These are phyloP conservation scores for Triplophysa yarkandensis DNA, from an alignment of 2,797 vertebrate species.

Conservation along the genomic window DNA sequence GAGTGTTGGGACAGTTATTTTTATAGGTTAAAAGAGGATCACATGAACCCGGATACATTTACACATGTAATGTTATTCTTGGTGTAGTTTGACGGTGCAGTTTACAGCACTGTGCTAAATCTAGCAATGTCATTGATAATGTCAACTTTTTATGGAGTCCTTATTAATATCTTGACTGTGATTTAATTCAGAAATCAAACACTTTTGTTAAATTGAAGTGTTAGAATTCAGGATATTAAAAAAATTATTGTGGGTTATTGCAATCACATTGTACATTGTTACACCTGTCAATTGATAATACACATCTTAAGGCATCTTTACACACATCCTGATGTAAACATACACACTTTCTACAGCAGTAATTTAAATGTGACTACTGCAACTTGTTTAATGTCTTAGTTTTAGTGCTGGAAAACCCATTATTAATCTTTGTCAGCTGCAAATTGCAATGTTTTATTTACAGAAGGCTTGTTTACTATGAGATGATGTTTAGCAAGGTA, in stretches of 20 bases:
- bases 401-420: neutral
- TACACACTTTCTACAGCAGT: neutral
- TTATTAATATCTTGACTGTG: slow-evolving; percentile 6
- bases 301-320: neutral
- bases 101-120: neutral
- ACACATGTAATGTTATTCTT: neutral
- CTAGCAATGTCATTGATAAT: neutral
- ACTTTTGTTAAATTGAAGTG: neutral
- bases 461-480: neutral
- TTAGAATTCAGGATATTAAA: neutral
- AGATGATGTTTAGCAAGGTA: neutral
- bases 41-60: no score
- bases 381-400: neutral
- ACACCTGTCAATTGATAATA: neutral
- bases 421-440: no score
- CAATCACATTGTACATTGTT: neutral
- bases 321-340: neutral
- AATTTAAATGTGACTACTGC: neutral
- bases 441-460: no score
- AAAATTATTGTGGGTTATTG: neutral
- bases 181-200: slow-evolving; percentile 1
- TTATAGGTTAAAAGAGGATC: no score
- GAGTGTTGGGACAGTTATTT: no score
- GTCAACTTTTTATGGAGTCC: neutral
- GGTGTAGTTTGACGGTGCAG: neutral